These are phyloP conservation scores for Acropora yongei DNA, from an alignment of 64 coral and sea anemone genomes.

Conservation along the genomic window DNA sequence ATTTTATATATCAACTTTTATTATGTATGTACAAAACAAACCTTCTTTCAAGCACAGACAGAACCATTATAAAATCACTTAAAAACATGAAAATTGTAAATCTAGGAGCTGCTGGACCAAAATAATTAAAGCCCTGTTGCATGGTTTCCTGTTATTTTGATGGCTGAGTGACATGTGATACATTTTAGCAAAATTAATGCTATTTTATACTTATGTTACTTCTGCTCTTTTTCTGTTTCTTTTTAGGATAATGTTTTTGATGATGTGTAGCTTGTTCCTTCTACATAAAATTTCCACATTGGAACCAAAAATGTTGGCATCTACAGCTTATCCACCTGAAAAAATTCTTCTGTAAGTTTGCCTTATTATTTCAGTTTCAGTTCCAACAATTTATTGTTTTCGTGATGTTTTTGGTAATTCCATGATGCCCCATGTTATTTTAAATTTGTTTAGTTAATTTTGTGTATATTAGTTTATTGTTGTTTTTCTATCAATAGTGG, in stretches of 20 bases:
- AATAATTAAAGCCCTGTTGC: too few species aligned
- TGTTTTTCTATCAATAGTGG: slow-evolving; percentile 33
- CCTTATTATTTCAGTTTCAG: background rate
- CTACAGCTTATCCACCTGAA: slow-evolving; percentile 40
- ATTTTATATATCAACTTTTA: slow-evolving; percentile 56
- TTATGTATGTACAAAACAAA: slow-evolving; percentile 55
- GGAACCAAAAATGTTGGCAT: slow-evolving; percentile 78
- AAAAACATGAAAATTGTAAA: too few species aligned
- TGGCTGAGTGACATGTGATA: too few species aligned
- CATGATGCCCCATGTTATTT: background rate
- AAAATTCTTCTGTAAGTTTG: slow-evolving; percentile 82
- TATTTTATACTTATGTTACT: background rate
- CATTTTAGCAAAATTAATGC: too few species aligned
- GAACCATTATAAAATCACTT: too few species aligned
- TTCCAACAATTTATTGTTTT: background rate
- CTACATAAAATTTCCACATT: slow-evolving; percentile 77
- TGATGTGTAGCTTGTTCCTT: slow-evolving; percentile 84
- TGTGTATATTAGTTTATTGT: background rate
- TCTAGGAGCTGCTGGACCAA: too few species aligned
- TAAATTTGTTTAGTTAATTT: background rate
- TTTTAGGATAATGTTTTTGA: slow-evolving; percentile 73
- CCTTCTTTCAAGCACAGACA: too few species aligned
- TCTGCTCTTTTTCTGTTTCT: background rate
- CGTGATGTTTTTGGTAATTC: background rate
- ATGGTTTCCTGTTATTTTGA: too few species aligned